Evolutionary conservation across 1,140 invertebrate genomes (phyloP).

Genomic region (Scaptomyza pallida): DNA sequence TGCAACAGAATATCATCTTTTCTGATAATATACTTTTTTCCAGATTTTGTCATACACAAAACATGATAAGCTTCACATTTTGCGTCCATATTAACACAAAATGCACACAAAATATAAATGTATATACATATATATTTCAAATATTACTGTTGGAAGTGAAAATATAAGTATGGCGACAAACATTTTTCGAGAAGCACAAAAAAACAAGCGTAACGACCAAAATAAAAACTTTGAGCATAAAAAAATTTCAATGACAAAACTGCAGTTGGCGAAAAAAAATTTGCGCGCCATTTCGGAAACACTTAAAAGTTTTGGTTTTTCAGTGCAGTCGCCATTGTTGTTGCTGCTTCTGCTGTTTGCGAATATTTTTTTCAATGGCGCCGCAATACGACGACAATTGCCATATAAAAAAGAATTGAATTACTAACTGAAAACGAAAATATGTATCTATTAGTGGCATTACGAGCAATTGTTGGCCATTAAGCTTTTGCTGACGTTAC

Average conservation of each 20-base stretch:
- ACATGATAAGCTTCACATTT: constrained; percentile 8
- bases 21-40: too few relatives aligned
- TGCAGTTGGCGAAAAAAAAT: constrained; percentile 47
- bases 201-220: constrained; percentile 28
- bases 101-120: constrained; percentile 12
- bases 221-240: constrained; percentile 34
- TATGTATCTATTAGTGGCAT: background rate
- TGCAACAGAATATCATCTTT: too few relatives aligned
- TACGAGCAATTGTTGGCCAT: background rate
- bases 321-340: constrained; percentile 16
- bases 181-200: constrained; percentile 11
- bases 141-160: background rate
- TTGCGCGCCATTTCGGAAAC: constrained; percentile 49
- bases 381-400: constrained; percentile 11
- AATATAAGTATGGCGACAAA: constrained; percentile 9
- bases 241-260: constrained; percentile 55
- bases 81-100: constrained; percentile 9
- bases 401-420: constrained; percentile 31
- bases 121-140: too few relatives aligned
- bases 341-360: background rate
- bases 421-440: constrained; percentile 2
- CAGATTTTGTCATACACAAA: too few relatives aligned
- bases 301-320: constrained; percentile 43
- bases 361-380: constrained; percentile 18
- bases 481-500: background rate